These are phyloP conservation scores for Aethes cnicana DNA, from an alignment of 2,888 invertebrate genomes.

Conservation along the genomic window DNA sequence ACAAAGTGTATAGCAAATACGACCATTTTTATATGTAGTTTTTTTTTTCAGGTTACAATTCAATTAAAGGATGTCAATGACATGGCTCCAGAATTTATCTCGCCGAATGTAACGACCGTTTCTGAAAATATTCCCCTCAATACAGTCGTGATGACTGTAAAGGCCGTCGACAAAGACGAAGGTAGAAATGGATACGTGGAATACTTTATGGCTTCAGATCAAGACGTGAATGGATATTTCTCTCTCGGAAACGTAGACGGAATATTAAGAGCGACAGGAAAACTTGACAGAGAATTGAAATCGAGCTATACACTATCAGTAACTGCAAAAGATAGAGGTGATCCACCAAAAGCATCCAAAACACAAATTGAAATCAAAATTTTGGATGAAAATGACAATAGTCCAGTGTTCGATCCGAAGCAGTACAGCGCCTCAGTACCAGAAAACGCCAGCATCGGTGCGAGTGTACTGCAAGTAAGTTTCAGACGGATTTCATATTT, in stretches of 20 bases:
- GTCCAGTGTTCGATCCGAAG: slow-evolving; percentile 93
- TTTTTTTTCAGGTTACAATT: slow-evolving; percentile 88
- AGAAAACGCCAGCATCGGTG: slow-evolving; percentile 96
- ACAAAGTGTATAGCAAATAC: too few species aligned
- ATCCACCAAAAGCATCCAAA: slow-evolving; percentile 88
- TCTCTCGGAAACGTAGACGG: slow-evolving; percentile 94
- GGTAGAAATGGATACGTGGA: slow-evolving; percentile 95
- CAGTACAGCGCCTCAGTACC: slow-evolving; percentile 95
- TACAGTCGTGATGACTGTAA: slow-evolving; percentile 93
- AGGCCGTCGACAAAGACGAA: slow-evolving; percentile 94
- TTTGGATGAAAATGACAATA: slow-evolving; percentile 94
- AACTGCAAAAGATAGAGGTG: slow-evolving; percentile 94
- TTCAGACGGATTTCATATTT: slow-evolving; percentile 3
- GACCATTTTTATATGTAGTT: slow-evolving; percentile 39
- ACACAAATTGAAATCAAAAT: slow-evolving; percentile 88
- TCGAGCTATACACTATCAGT: slow-evolving; percentile 89
- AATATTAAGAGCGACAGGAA: slow-evolving; percentile 90
- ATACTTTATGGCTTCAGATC: slow-evolving; percentile 88
- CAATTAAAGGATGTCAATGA: slow-evolving; percentile 95
- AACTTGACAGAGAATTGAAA: slow-evolving; percentile 91
- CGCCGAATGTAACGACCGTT: slow-evolving; percentile 89
- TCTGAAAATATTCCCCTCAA: slow-evolving; percentile 93
- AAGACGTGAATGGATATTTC: slow-evolving; percentile 86
- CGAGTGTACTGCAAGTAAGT: slow-evolving; percentile 91
- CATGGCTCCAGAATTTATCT: slow-evolving; percentile 92